These are phyloP conservation scores for Trichogramma pretiosum DNA, from an alignment of 1,140 invertebrate genomes.

Conservation along the genomic window DNA sequence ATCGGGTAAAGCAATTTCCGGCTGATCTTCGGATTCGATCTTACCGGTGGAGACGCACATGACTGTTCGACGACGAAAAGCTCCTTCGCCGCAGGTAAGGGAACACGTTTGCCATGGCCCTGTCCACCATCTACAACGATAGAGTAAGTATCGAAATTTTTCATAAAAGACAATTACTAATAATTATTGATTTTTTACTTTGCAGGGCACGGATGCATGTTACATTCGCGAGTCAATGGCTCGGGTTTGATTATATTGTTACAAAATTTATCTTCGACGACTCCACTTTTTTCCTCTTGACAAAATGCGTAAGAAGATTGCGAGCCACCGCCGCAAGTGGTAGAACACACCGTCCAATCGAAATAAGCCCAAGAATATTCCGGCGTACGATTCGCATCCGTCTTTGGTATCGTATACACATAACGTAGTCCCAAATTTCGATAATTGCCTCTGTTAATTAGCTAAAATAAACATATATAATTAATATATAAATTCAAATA, in stretches of 20 bases:
- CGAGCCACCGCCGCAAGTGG: constrained; percentile 65
- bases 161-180: constrained; percentile 4
- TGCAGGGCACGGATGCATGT: constrained; percentile 62
- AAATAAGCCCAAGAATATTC: constrained; percentile 64
- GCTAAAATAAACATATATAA: constrained; percentile 48
- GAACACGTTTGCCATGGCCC: constrained; percentile 78
- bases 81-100: constrained; percentile 58
- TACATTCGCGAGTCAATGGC: constrained; percentile 54
- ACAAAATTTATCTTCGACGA: constrained; percentile 60
- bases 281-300: constrained; percentile 52
- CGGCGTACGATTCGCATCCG: constrained; percentile 50
- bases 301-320: constrained; percentile 58
- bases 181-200: constrained; percentile 42
- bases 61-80: constrained; percentile 56
- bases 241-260: constrained; percentile 50
- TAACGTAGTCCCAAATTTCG: constrained; percentile 72
- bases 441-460: constrained; percentile 67
- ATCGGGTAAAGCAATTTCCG: constrained; percentile 60
- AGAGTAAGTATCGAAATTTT: background rate
- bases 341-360: constrained; percentile 72
- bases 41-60: constrained; percentile 59
- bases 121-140: constrained; percentile 57
- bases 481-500: background rate
- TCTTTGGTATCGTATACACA: constrained; percentile 71
- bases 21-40: constrained; percentile 51